Evolutionary conservation across 2,888 invertebrate species (phyloP), one percentile per base, ranked within the genome.

Genomic region (Caenorhabditis plicata): DNA sequence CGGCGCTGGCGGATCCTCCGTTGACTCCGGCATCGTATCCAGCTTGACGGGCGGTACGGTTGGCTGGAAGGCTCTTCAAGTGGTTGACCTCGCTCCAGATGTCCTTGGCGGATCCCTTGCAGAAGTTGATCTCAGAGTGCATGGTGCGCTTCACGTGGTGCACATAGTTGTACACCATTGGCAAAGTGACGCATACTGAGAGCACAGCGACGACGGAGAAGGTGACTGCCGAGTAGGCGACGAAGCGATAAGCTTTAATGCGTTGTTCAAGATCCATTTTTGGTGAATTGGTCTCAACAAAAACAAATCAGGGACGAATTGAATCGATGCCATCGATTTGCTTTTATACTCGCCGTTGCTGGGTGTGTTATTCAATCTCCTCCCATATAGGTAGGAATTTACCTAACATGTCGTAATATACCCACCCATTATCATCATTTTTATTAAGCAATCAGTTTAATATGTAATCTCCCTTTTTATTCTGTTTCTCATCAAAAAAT

Each of bases 21-120:
- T 29, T 60, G 35, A 56, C 66, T 48, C 58, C 57, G 33, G 55
- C 55, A 49, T 53, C 65, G 39, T 66, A 66, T 33, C 70, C 70
- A 42, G 67, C 61, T 47, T 71, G 71, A 68, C 71, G 71, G 58
- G 71, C 71, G 46, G 71, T 71, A 47, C 71, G 49, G 68, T 71
- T 71, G 38, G 56, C 55, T 44, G 71, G 68, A 23, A 66, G 49
- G 32, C 48, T 42, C 55, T 71, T 71, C 36, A 71, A 53, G 48
- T 68, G 64, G 56, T 68, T 65, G 35, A 71, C 68, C 55, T 68
- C 68, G 38, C 47, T 43, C 64, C 64, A 68, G 58, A 68, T 68
- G 42, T 57, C 54, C 54, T 68, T 61, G 32, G 68, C 68, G 40
- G 68, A 64, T 64, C 68, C 68, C 55, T 61, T 61, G 55, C 61